Base-by-base conservation (phyloP, 1,140 invertebrate species). In the Neotoxoptera formosana region DNA sequence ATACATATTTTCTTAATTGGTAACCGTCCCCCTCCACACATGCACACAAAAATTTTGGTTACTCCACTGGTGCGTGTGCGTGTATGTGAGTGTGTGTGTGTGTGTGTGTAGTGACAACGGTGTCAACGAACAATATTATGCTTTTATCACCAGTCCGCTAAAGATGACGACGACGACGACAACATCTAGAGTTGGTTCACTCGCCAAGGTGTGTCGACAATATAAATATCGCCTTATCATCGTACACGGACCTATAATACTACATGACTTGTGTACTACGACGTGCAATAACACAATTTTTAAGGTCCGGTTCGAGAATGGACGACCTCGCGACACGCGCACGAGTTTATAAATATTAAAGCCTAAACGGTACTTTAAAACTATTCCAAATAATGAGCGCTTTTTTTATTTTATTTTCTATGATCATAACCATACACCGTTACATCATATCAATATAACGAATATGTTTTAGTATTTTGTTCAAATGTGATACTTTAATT, bases 141-240 rank as follows among this genome's bases (percentile, higher is more conserved):
- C 84, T 86, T 86, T 86, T 47, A 86, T 47, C 25, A 25, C 45
- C 45, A 86, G 9, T 25, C 84, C 41, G 84, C 47, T 86, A 86
- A 86, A 30, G 36, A 86, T 11, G 41, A 86, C 25, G 83, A 86
- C 83, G 41, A 86, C n/a, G n/a, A n/a, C 23, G 23, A 84, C 25
- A 41, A 47, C 84, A 45, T 86, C 9, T 17, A 34, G 25, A 87
- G 86, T 87, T 25, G 30, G 45, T 87, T 48, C 45, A 21, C 25
- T 86, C 14, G 21, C 14, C 41, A 47, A 87, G 86, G 86, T 87
- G 86, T 87, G 86, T 48, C 86, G 14, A 87, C 47, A 87, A 34
- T 51, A 87, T 48, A 48, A 87, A 87, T 87, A 87, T 87, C 30
- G 21, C n/a, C 47, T 87, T 48, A 87, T 87, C 86, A 48, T 87